phyloP scores from a whole-genome alignment of 2,888 invertebrate genomes.

The Pyrochroa serraticornis region DNA sequence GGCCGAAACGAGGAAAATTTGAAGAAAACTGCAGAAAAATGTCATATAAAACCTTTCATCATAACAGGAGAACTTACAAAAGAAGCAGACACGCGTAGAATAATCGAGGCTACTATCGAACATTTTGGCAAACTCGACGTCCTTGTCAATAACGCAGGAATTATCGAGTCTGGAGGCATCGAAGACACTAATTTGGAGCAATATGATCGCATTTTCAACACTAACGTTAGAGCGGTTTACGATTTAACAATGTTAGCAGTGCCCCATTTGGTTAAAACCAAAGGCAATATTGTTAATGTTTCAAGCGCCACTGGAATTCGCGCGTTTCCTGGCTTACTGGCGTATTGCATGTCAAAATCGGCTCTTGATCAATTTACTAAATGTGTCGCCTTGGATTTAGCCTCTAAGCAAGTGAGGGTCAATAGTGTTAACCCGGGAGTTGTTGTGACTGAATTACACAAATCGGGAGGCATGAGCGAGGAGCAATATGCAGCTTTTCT shows the following conservation, averaged over 20 bases:
- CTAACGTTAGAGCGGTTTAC: slow-evolving; percentile 84
- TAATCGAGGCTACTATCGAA: slow-evolving; percentile 65
- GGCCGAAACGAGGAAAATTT: slow-evolving; percentile 75
- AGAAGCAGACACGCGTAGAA: slow-evolving; percentile 10
- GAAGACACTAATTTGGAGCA: slow-evolving; percentile 86
- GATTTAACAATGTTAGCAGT: slow-evolving; percentile 86
- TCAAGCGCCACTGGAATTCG: slow-evolving; percentile 92
- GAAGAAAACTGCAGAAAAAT: slow-evolving; percentile 60
- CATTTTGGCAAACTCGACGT: slow-evolving; percentile 81
- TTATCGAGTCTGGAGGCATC: slow-evolving; percentile 58
- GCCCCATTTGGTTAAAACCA: slow-evolving; percentile 80
- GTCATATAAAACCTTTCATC: slow-evolving; percentile 7
- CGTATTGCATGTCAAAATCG: slow-evolving; percentile 92
- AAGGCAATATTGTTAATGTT: slow-evolving; percentile 94
- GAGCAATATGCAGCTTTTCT: slow-evolving; percentile 84
- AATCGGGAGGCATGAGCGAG: slow-evolving; percentile 81
- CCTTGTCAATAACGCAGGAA: slow-evolving; percentile 89
- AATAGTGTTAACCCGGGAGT: slow-evolving; percentile 97
- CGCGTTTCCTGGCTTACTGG: slow-evolving; percentile 86
- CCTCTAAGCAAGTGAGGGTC: slow-evolving; percentile 81
- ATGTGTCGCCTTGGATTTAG: slow-evolving; percentile 88
- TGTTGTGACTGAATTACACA: slow-evolving; percentile 87
- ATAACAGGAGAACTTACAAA: slow-evolving; percentile 11
- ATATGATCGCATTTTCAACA: slow-evolving; percentile 87
- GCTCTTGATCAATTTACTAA: slow-evolving; percentile 94